Base-by-base conservation (phyloP, 1,140 invertebrate species). In the Aphidius ervi region DNA sequence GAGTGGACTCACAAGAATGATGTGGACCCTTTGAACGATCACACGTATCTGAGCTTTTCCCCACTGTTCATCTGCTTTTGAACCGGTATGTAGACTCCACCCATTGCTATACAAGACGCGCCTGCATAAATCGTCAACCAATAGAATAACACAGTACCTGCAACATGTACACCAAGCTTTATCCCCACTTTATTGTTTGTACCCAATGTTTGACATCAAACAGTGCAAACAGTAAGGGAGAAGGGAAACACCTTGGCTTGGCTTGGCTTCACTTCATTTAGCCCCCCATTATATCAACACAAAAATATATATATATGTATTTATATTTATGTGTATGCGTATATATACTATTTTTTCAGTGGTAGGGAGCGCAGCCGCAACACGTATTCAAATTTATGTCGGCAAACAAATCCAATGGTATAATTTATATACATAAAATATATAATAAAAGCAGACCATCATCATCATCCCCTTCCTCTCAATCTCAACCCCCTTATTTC, bases 151-250 rank as follows among this genome's bases (percentile, higher is more conserved):
- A 31, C 23, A 31, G 2, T 31, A 31, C 23, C 23, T 0, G 5
- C 2, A 4, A 10, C 8, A 5, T 53, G 20, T 40, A 23, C 16
- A 46, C 41, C 43, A 46, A 46, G 5, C 50, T 9, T 8, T 48
- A 20, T 49, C 53, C 65, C 72, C 64, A 64, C 66, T 57, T 53
- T 39, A 16, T n/a, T 65, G 63, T 66, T 71, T 72, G 67, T 62
- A 62, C 65, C 71, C 74, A 75, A 74, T 76, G 75, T 76, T 76
- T 76, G 74, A 73, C 73, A 70, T 68, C 70, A 75, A 76, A 77
- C 68, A 74, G 72, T 74, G 74, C 68, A 70, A 71, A 71, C 69
- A 70, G 62, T 54, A 65, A 54, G 58, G 63, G 43, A 31, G 23
- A 31, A 31, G 23, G 23, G 23, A 31, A 31, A 31, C 23, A 46